Evolutionary conservation across 35 echinoderm and acorn worm genomes (phyloP).

Genomic region (Ophiothrix spiculata): DNA sequence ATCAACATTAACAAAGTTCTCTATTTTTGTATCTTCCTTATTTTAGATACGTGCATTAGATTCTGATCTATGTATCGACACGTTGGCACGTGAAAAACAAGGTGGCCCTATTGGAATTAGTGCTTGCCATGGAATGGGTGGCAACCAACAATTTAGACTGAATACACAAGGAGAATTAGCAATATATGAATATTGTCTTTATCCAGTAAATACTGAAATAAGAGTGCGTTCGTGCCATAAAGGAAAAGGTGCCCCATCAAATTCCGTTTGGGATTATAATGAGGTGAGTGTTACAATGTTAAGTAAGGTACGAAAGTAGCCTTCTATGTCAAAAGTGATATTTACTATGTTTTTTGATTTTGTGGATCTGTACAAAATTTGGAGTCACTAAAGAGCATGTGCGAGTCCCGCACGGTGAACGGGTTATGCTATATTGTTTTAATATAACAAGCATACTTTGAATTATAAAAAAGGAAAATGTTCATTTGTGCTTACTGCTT

Average conservation of each 20-base stretch:
- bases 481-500: too few relatives aligned
- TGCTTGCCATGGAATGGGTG: slow-evolving; percentile 61
- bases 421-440: too few relatives aligned
- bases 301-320: too few relatives aligned
- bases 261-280: slow-evolving; percentile 50
- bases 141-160: slow-evolving; percentile 62
- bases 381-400: too few relatives aligned
- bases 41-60: slow-evolving; percentile 48
- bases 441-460: too few relatives aligned
- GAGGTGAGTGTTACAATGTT: slow-evolving; percentile 26
- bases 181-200: slow-evolving; percentile 36
- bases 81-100: slow-evolving; percentile 24
- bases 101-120: slow-evolving; percentile 30
- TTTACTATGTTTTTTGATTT: too few relatives aligned
- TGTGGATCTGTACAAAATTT: too few relatives aligned
- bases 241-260: background rate
- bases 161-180: slow-evolving; percentile 39
- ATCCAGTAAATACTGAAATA: background rate
- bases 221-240: background rate
- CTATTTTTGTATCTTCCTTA: background rate
- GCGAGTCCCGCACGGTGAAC: too few relatives aligned
- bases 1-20: background rate
- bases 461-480: too few relatives aligned
- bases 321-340: too few relatives aligned
- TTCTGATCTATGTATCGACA: slow-evolving; percentile 61